A percentile compares a stretch with the other conserved stretches of the same genome.
Evolutionary conservation across 2,113 vertebrate species (phyloP).

Genomic region (Notarius lentiginosus): DNA sequence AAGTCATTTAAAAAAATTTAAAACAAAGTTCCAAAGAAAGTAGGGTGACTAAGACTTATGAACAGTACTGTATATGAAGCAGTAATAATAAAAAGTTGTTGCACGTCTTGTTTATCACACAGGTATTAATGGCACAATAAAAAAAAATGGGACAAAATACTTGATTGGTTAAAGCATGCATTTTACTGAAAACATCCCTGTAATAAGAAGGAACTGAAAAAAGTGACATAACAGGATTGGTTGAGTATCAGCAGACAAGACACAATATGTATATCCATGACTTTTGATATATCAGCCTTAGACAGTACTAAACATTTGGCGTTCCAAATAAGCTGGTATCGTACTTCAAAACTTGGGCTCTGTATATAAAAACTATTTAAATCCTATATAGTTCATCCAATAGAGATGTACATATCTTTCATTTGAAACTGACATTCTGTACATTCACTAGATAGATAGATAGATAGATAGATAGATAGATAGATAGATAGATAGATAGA

Average conservation of each 20-base stretch:
- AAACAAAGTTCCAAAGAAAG: no score
- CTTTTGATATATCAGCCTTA: not conserved
- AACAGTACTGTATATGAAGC: not conserved
- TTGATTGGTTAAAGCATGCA: not conserved
- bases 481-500: no score
- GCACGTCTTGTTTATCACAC: not conserved
- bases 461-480: no score
- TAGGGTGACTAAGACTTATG: no score
- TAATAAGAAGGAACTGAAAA: not conserved
- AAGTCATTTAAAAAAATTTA: no score
- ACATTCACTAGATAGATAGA: not conserved
- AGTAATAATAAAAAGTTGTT: not conserved
- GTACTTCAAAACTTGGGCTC: not conserved
- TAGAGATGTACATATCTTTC: not conserved
- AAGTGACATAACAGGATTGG: not conserved
- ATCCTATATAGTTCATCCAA: not conserved
- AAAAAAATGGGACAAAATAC: not conserved
- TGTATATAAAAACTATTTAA: not conserved
- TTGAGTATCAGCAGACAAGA: not conserved
- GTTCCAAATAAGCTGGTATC: not conserved
- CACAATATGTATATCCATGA: not conserved
- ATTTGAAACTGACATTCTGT: slow-evolving; percentile 2
- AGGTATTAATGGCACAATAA: not conserved
- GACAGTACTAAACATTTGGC: not conserved
- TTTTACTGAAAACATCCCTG: not conserved